A percentile compares a stretch with the other conserved stretches of the same genome.
Conservation (phyloP, 1,140 invertebrate genomes). For the Papilio aristodemus region DNA sequence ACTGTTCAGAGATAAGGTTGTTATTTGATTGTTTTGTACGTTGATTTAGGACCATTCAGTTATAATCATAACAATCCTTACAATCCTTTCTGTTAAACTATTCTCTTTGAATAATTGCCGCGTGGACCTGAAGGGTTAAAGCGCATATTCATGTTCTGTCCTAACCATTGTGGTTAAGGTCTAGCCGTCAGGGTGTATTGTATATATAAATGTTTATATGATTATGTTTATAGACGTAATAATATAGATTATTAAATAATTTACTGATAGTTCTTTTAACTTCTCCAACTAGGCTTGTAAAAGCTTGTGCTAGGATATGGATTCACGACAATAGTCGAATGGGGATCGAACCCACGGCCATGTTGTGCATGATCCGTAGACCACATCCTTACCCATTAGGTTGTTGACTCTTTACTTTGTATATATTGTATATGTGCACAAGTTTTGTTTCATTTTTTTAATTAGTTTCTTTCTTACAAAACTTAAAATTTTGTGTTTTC, state of each 20-base stretch:
- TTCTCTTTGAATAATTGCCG: slow-evolving; percentile 80
- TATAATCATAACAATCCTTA: slow-evolving; percentile 50
- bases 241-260: no score
- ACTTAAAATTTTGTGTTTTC: slow-evolving; percentile 13
- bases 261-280: no score
- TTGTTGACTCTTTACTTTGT: no score
- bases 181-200: slow-evolving; percentile 46
- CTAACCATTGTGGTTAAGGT: slow-evolving; percentile 71
- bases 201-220: slow-evolving; percentile 38
- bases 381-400: no score
- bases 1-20: slow-evolving; percentile 18
- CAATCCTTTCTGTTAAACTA: slow-evolving; percentile 81
- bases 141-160: slow-evolving; percentile 74
- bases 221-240: slow-evolving; percentile 36
- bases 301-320: no score
- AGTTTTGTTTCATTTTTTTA: slow-evolving; percentile 37
- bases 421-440: slow-evolving; percentile 51
- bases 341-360: no score
- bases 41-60: slow-evolving; percentile 40
- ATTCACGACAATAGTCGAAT: no score
- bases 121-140: slow-evolving; percentile 78
- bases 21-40: background rate
- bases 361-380: no score
- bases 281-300: no score
- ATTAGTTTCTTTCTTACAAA: slow-evolving; percentile 25